Conservation (phyloP, 2,797 vertebrate genomes). For the Eleutherodactylus coqui region DNA sequence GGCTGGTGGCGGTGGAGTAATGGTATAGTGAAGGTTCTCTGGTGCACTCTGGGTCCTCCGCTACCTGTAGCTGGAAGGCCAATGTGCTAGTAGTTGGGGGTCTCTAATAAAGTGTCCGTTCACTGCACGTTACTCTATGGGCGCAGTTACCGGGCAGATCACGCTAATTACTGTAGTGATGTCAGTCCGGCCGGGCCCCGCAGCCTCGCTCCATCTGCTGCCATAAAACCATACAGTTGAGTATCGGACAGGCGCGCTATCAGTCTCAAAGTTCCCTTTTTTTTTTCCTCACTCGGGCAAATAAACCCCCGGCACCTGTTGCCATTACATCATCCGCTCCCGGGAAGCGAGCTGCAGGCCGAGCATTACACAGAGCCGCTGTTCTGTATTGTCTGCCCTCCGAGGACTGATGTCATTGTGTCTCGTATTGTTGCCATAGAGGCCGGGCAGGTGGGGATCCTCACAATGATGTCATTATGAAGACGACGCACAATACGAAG, state of each 20-base stretch:
- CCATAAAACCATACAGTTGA: slow-evolving; percentile 6
- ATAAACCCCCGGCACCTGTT: slow-evolving; percentile 84
- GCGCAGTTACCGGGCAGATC: background rate
- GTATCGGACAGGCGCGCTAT: slow-evolving; percentile 16
- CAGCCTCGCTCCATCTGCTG: background rate
- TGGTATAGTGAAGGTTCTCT: too few species aligned
- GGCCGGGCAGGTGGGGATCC: slow-evolving; percentile 84
- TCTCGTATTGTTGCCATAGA: slow-evolving; percentile 78
- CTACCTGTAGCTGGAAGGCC: too few species aligned
- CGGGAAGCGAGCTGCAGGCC: slow-evolving; percentile 72
- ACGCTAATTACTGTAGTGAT: background rate
- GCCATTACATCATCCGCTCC: slow-evolving; percentile 76
- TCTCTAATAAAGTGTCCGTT: too few species aligned
- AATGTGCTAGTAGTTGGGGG: too few species aligned
- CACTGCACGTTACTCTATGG: background rate
- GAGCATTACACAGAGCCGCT: slow-evolving; percentile 76
- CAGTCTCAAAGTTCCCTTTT: background rate
- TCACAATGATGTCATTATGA: slow-evolving; percentile 72
- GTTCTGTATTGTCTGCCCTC: slow-evolving; percentile 84
- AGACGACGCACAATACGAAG: slow-evolving; percentile 66
- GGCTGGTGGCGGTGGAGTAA: too few species aligned
- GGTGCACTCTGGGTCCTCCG: too few species aligned
- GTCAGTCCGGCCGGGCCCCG: too few species aligned
- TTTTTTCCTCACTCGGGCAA: slow-evolving; percentile 65
- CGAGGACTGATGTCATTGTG: slow-evolving; percentile 83